phyloP scores from a whole-genome alignment of 2,797 vertebrate species.

The Mycteria americana region DNA sequence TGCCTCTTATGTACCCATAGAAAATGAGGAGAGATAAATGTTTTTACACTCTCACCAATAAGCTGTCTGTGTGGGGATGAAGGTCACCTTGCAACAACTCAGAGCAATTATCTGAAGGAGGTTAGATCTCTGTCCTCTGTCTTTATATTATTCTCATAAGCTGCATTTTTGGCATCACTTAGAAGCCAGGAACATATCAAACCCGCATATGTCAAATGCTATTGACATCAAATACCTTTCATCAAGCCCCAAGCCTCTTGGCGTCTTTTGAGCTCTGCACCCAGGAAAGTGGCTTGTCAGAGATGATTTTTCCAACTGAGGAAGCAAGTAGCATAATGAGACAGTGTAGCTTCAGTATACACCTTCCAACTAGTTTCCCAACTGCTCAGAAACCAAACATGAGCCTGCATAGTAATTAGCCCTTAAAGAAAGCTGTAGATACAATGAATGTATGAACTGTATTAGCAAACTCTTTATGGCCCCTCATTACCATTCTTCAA shows the following conservation, averaged over 20 bases:
- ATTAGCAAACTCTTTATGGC: constrained; percentile 1
- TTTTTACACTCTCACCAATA: constrained; percentile 25
- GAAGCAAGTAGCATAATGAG: constrained; percentile 76
- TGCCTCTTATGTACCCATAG: neutral
- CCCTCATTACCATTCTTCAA: neutral
- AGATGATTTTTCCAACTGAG: constrained; percentile 79
- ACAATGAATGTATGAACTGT: neutral
- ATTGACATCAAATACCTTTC: constrained; percentile 82
- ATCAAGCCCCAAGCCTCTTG: constrained; percentile 62
- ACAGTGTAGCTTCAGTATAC: constrained; percentile 69
- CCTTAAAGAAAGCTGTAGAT: neutral
- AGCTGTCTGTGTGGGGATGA: constrained; percentile 60
- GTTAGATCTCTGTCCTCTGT: constrained; percentile 67
- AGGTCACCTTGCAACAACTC: constrained; percentile 84
- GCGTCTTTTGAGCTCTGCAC: constrained; percentile 68
- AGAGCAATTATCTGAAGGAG: constrained; percentile 74
- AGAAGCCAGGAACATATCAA: constrained; percentile 79
- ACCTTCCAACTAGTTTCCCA: constrained; percentile 62
- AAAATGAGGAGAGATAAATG: neutral
- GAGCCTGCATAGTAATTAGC: constrained; percentile 62
- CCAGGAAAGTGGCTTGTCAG: constrained; percentile 84
- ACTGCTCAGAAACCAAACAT: constrained; percentile 42
- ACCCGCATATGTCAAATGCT: constrained; percentile 77
- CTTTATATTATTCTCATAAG: constrained; percentile 72
- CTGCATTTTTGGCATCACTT: constrained; percentile 73